Percentiles rank a stretch among this genome's conserved stretches.
phyloP scores from a whole-genome alignment of 2,113 vertebrate genomes.

The Trinectes maculatus region DNA sequence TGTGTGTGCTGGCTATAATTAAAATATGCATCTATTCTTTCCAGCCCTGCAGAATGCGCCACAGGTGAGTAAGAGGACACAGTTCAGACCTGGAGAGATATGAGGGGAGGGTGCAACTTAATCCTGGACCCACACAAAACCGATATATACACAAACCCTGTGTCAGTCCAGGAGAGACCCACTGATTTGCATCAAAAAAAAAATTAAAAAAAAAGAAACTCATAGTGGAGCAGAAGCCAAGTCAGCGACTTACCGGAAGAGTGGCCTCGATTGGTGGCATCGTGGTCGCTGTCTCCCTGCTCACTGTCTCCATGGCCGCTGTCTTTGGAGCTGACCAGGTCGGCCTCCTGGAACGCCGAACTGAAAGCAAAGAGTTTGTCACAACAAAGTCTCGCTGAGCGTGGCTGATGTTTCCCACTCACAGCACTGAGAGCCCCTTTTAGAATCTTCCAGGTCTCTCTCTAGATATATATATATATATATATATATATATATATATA shows the following conservation, averaged over 20 bases:
- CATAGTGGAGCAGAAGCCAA: background rate
- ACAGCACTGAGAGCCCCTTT: too few relatives aligned
- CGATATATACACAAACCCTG: conserved; percentile 5
- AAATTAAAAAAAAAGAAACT: background rate
- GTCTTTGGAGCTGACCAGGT: conserved; percentile 99
- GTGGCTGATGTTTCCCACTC: too few relatives aligned
- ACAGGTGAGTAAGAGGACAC: conserved; percentile 5
- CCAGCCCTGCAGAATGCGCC: conserved; percentile 4
- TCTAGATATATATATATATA: too few relatives aligned
- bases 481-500: too few relatives aligned
- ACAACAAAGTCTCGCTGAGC: too few relatives aligned
- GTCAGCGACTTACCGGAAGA: conserved; percentile 88
- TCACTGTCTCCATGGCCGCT: conserved; percentile 99
- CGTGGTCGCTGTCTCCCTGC: conserved; percentile 98
- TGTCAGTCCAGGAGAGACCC: background rate
- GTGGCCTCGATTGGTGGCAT: conserved; percentile 96
- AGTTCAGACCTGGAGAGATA: conserved; percentile 18
- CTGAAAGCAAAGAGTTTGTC: conserved; percentile 72
- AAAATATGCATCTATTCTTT: conserved; percentile 19
- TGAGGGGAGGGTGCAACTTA: background rate
- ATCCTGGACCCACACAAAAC: conserved; percentile 1
- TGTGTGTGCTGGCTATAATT: background rate
- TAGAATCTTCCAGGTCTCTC: too few relatives aligned
- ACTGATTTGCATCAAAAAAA: conserved; percentile 6
- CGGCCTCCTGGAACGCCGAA: conserved; percentile 98